phyloP scores from a whole-genome alignment of 2,113 vertebrate genomes.

The Excalfactoria chinensis region DNA sequence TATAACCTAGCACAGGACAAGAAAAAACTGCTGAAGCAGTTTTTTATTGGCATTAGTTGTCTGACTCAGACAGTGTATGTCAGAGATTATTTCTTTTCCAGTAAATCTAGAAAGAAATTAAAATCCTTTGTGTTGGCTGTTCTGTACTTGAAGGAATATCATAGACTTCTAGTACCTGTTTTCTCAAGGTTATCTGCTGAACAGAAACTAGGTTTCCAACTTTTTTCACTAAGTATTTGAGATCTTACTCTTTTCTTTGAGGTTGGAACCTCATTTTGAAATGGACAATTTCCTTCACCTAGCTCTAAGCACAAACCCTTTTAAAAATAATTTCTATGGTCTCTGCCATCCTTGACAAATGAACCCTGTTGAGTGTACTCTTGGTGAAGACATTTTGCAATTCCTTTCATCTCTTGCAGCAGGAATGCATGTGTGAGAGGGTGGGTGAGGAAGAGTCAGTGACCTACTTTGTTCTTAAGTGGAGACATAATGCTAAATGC shows the following conservation, averaged over 20 bases:
- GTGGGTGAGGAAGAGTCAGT: background rate
- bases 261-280: background rate
- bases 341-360: rapidly evolving
- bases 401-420: background rate
- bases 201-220: background rate
- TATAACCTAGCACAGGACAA: background rate
- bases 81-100: background rate
- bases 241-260: background rate
- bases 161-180: background rate
- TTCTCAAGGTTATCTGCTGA: background rate
- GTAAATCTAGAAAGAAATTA: background rate
- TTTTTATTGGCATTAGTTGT: background rate
- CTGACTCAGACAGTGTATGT: background rate
- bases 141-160: background rate
- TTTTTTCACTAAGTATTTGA: background rate
- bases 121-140: background rate
- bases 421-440: background rate
- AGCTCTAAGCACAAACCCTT: background rate
- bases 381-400: background rate
- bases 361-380: background rate
- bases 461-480: background rate
- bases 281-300: background rate
- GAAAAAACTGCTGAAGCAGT: background rate
- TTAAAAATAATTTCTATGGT: background rate
- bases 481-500: background rate